Evolutionary conservation across 1,140 invertebrate species (phyloP).

Genomic region (Bombus confusus): DNA sequence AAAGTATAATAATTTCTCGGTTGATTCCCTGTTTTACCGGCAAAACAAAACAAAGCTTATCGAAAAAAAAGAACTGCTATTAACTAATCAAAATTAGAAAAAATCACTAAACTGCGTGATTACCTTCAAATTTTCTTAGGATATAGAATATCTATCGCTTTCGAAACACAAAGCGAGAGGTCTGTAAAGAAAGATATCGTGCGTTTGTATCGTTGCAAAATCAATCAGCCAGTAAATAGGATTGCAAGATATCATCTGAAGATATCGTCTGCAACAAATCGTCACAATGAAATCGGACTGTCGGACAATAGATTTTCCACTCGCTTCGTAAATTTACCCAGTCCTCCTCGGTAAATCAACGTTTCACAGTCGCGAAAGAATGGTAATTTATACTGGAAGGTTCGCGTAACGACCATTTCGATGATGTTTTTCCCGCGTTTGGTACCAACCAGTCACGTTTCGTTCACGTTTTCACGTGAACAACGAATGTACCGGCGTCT

Average conservation of each 20-base stretch:
- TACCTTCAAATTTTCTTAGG: no score
- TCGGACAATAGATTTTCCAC: background rate
- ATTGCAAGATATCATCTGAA: no score
- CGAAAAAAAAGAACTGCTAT: no score
- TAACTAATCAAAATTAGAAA: background rate
- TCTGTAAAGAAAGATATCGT: no score
- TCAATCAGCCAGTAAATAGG: no score
- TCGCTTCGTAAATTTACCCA: conserved; percentile 1
- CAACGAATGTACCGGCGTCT: background rate
- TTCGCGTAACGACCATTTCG: conserved; percentile 10
- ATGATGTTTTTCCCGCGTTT: background rate
- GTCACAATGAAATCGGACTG: background rate
- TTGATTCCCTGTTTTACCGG: no score
- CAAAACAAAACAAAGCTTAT: no score
- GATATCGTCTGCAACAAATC: background rate
- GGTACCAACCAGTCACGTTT: background rate
- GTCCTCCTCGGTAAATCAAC: background rate
- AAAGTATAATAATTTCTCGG: no score
- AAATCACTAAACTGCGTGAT: background rate
- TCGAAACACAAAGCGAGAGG: no score
- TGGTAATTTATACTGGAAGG: conserved; percentile 29
- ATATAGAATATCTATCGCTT: no score
- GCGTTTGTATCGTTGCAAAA: no score
- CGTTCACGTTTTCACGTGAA: background rate
- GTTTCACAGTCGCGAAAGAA: no score